These are phyloP conservation scores for Entomobrya proxima DNA, from an alignment of 2,888 invertebrate genomes.

Conservation along the genomic window DNA sequence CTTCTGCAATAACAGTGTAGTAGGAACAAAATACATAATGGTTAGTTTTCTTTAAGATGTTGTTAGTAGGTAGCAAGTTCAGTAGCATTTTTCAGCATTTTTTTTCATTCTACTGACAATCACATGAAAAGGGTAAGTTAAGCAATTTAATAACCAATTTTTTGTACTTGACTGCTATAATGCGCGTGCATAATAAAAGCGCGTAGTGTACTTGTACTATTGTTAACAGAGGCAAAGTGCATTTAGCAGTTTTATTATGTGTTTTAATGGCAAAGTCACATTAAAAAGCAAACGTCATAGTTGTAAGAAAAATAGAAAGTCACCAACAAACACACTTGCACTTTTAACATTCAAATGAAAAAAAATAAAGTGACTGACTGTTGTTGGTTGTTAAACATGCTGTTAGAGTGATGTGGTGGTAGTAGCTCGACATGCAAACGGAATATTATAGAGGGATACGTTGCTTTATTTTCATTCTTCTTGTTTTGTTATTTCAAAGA, in stretches of 20 bases:
- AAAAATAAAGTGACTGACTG: not conserved
- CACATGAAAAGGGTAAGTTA: not conserved
- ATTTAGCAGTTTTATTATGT: not conserved
- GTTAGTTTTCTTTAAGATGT: not conserved
- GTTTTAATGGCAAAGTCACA: conserved; percentile 15
- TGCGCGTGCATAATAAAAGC: not conserved
- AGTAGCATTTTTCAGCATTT: not conserved
- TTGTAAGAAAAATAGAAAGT: conserved; percentile 42
- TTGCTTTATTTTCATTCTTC: not conserved
- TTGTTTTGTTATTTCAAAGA: not conserved
- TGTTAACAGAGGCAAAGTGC: not conserved
- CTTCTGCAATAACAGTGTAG: no score
- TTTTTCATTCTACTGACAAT: not conserved
- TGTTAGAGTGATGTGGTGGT: no score
- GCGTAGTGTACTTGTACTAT: no score
- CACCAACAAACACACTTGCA: conserved; percentile 31
- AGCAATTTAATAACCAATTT: conserved; percentile 10
- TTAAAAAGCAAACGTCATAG: conserved; percentile 18
- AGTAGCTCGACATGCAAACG: no score
- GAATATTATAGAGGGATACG: no score
- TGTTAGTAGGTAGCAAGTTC: conserved; percentile 20
- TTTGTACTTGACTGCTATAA: not conserved
- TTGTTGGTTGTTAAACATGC: not conserved
- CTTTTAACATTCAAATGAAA: conserved; percentile 22
- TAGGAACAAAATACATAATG: no score